Percentiles rank a stretch among this genome's conserved stretches.
Conservation (phyloP, 1,140 invertebrate species). For the Uloborus diversus region DNA sequence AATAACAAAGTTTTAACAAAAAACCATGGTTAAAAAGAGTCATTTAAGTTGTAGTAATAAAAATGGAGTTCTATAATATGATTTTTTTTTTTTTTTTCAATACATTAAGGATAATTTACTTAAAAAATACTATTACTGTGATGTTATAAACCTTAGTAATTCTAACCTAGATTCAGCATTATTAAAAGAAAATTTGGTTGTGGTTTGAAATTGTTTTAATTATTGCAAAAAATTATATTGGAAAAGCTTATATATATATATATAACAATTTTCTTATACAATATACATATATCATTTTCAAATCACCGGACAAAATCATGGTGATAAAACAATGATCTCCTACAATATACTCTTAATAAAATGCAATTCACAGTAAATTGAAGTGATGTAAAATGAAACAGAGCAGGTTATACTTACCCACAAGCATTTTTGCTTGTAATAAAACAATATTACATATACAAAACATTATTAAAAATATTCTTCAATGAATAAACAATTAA, state of each 20-base stretch:
- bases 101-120: too few species aligned
- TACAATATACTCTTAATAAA: constrained; percentile 51
- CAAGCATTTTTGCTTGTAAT: constrained; percentile 21
- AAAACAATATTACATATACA: constrained; percentile 43
- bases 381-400: constrained; percentile 33
- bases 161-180: constrained; percentile 28
- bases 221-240: constrained; percentile 39
- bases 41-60: too few species aligned
- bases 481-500: constrained; percentile 53
- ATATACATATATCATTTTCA: constrained; percentile 55
- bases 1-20: too few species aligned
- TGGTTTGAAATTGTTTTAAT: background rate
- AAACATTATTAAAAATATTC: constrained; percentile 57
- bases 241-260: constrained; percentile 50
- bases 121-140: too few species aligned
- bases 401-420: constrained; percentile 33
- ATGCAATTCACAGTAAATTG: constrained; percentile 31
- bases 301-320: constrained; percentile 48
- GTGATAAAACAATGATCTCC: constrained; percentile 49
- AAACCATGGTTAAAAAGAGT: too few species aligned
- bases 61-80: too few species aligned
- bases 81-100: too few species aligned
- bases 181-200: constrained; percentile 14
- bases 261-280: constrained; percentile 52
- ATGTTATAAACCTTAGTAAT: too few species aligned